phyloP scores from a whole-genome alignment of 2,113 vertebrate genomes.

The Choloepus hoffmanni region DNA sequence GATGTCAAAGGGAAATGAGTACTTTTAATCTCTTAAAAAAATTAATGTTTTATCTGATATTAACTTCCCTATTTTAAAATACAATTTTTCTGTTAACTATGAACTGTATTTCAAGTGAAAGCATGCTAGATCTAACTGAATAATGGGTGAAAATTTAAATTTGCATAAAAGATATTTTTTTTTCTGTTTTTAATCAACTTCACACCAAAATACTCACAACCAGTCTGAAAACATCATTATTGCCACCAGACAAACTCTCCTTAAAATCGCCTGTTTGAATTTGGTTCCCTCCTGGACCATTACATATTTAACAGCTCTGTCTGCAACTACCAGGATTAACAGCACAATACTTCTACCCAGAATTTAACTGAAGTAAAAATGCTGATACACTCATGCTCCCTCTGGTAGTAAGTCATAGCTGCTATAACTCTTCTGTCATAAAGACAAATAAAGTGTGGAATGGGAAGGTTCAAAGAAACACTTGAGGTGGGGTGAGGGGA shows the following conservation, averaged over 20 bases:
- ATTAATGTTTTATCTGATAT: background rate
- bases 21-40: background rate
- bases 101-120: background rate
- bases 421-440: background rate
- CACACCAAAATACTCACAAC: background rate
- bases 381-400: accelerated
- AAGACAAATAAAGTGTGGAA: background rate
- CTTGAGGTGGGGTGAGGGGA: background rate
- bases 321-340: no score
- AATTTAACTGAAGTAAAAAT: background rate
- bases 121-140: background rate
- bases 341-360: background rate
- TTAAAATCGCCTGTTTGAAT: background rate
- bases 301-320: background rate
- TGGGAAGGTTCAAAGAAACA: background rate
- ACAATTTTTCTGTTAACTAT: background rate
- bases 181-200: background rate
- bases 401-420: accelerated
- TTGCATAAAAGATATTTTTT: background rate
- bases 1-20: background rate
- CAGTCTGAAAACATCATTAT: background rate
- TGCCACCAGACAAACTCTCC: background rate
- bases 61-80: background rate
- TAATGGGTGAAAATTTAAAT: background rate
- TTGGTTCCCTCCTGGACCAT: background rate